Evolutionary conservation across 2,888 invertebrate species (phyloP).

Genomic region (Baccha elongata): DNA sequence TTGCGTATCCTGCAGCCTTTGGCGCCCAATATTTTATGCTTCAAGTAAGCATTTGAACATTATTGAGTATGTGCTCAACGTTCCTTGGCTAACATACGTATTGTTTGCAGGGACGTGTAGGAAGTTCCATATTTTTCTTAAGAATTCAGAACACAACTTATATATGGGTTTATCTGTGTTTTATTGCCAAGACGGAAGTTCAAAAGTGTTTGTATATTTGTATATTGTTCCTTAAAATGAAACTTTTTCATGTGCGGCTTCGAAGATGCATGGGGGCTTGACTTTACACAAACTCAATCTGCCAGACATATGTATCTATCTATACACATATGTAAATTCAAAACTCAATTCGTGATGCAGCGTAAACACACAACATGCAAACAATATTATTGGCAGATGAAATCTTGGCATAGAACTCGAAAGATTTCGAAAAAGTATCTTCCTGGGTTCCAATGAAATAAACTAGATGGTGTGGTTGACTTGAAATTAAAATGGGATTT

Average conservation of each 20-base stretch:
- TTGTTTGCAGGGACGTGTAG: slow-evolving; percentile 61
- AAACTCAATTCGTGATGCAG: slow-evolving; percentile 52
- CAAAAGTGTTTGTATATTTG: slow-evolving; percentile 54
- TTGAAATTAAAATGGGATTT: slow-evolving; percentile 53
- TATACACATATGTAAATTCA: slow-evolving; percentile 34
- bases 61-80: slow-evolving; percentile 55
- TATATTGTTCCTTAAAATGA: slow-evolving; percentile 53
- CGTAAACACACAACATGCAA: slow-evolving; percentile 66
- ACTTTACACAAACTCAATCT: slow-evolving; percentile 18
- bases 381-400: slow-evolving; percentile 70
- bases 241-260: slow-evolving; percentile 49
- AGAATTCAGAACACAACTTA: slow-evolving; percentile 4
- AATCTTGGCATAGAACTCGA: slow-evolving; percentile 63
- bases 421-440: slow-evolving; percentile 33
- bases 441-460: slow-evolving; percentile 16
- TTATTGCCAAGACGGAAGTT: slow-evolving; percentile 69
- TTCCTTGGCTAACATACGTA: slow-evolving; percentile 53
- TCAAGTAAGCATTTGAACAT: slow-evolving; percentile 61
- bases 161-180: slow-evolving; percentile 23
- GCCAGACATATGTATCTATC: too few species aligned
- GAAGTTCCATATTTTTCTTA: slow-evolving; percentile 44
- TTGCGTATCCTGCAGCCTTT: slow-evolving; percentile 74
- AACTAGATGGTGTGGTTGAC: slow-evolving; percentile 11
- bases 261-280: background rate
- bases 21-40: slow-evolving; percentile 73